Percentiles rank a stretch among this genome's conserved stretches.
Conservation (phyloP, 2,797 vertebrate genomes). For the Oreonectes daqikongensis region DNA sequence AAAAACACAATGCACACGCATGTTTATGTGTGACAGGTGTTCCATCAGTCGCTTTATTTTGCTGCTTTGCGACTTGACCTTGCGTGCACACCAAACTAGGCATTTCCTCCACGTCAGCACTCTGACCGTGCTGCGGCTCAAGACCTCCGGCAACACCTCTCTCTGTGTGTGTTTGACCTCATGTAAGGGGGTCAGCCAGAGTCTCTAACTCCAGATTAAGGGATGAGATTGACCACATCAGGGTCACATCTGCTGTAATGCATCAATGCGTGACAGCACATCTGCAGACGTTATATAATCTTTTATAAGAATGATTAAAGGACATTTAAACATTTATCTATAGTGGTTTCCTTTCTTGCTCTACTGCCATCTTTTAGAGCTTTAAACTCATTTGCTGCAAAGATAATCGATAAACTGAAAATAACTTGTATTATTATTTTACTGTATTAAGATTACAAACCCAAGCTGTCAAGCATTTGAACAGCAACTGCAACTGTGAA, state of each 20-base stretch:
- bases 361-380: not conserved
- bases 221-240: constrained; percentile 22
- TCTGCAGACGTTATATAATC: not conserved
- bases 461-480: not conserved
- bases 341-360: not conserved
- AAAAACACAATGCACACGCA: constrained; percentile 1
- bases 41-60: not conserved
- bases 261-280: constrained; percentile 21
- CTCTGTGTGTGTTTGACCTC: not conserved
- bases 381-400: not conserved
- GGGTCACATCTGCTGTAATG: constrained; percentile 16
- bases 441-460: constrained; percentile 8
- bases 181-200: not conserved
- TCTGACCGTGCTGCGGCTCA: constrained; percentile 6
- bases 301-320: not conserved
- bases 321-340: not conserved
- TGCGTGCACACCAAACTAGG: constrained; percentile 4
- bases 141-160: constrained; percentile 3
- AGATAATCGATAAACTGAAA: not conserved
- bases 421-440: not conserved
- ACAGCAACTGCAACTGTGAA: not conserved
- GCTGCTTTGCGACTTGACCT: constrained; percentile 22
- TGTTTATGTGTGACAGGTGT: constrained; percentile 18
- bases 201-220: constrained; percentile 39
- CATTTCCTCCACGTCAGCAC: not conserved